Evolutionary conservation across 2,888 invertebrate species (phyloP).

Genomic region (Bruchidius siliquastri): DNA sequence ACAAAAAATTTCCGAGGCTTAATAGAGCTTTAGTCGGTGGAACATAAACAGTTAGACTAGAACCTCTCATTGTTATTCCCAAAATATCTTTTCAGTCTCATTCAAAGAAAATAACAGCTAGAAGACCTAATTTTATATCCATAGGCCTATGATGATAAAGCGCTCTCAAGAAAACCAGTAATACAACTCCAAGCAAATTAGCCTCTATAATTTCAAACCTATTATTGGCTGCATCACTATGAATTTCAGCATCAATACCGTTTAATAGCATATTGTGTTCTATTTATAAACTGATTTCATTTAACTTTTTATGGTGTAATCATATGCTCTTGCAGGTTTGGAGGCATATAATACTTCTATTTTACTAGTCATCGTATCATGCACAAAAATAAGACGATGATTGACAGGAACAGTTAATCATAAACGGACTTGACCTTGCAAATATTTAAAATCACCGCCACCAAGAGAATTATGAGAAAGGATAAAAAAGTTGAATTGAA

Average conservation of each 20-base stretch:
- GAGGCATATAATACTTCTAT: not conserved
- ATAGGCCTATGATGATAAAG: not conserved
- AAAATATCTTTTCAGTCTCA: not conserved
- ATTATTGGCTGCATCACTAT: not conserved
- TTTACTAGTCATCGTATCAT: not conserved
- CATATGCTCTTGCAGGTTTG: not conserved
- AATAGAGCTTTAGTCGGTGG: too few species aligned
- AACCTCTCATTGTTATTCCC: not conserved
- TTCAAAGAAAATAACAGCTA: not conserved
- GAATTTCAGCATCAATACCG: not conserved
- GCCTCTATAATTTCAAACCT: not conserved
- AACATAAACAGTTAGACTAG: not conserved
- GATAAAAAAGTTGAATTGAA: too few species aligned
- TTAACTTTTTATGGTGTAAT: not conserved
- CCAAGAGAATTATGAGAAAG: too few species aligned
- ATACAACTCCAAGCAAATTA: not conserved
- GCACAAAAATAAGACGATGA: not conserved
- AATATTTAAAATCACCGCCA: not conserved
- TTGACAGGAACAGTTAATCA: not conserved
- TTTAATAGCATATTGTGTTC: not conserved
- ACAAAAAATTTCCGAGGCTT: too few species aligned
- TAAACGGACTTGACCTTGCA: not conserved
- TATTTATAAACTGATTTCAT: not conserved
- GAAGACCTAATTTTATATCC: not conserved
- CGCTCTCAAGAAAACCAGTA: not conserved